phyloP scores from a whole-genome alignment of 2,888 invertebrate species.

The Ectemnius cavifrons region DNA sequence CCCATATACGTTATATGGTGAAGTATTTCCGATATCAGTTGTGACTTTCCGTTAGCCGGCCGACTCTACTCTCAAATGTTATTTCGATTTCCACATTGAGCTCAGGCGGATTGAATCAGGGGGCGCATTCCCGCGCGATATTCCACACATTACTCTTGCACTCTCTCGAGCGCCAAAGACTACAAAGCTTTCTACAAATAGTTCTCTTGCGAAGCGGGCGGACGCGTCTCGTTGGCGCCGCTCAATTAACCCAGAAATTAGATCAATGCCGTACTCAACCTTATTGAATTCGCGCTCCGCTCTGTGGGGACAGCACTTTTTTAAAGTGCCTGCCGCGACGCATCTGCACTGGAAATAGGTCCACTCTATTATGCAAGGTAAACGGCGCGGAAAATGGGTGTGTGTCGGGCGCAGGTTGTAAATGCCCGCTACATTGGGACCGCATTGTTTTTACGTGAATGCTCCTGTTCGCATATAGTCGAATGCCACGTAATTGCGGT shows the following conservation, averaged over 20 bases:
- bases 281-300: conserved; percentile 10
- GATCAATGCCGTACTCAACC: conserved; percentile 19
- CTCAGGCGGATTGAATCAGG: conserved; percentile 46
- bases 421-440: conserved; percentile 24
- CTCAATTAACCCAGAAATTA: conserved; percentile 17
- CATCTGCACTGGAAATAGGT: conserved; percentile 11
- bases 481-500: conserved; percentile 7
- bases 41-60: conserved; percentile 20
- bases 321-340: conserved; percentile 17
- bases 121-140: conserved; percentile 18
- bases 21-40: conserved; percentile 29
- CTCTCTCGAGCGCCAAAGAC: conserved; percentile 27
- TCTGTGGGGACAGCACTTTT: neutral
- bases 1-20: conserved; percentile 10
- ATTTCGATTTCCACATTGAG: conserved; percentile 49
- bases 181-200: conserved; percentile 9
- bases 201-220: no score
- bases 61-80: conserved; percentile 40
- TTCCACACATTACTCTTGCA: conserved; percentile 15
- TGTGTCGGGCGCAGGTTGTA: conserved; percentile 25
- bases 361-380: conserved; percentile 33
- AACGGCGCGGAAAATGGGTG: conserved; percentile 33
- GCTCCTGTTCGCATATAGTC: conserved; percentile 15
- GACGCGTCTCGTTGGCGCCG: neutral
- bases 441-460: conserved; percentile 14